Percentiles rank a stretch among this genome's conserved stretches.
Evolutionary conservation across 2,113 vertebrate genomes (phyloP).

Genomic region (Archilochus colubris): DNA sequence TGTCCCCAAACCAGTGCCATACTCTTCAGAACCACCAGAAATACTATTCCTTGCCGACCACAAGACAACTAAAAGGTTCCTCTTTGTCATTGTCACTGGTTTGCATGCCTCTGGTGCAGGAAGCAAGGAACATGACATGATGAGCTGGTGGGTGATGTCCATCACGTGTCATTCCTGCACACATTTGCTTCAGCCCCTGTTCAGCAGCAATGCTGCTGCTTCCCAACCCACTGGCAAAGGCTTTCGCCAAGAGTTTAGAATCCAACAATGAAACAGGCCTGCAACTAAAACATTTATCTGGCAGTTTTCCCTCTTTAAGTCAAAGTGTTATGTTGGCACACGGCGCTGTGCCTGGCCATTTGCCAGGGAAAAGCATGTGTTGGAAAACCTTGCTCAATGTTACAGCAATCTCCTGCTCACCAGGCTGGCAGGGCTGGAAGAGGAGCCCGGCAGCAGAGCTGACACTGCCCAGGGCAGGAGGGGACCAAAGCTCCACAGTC

Average conservation of each 20-base stretch:
- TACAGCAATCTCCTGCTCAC: constrained; percentile 77
- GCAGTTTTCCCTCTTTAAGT: constrained; percentile 86
- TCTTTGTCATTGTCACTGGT: neutral
- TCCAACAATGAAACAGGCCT: constrained; percentile 80
- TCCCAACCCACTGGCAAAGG: constrained; percentile 75
- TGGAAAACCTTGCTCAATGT: constrained; percentile 80
- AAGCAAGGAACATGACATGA: neutral
- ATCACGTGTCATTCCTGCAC: constrained; percentile 38
- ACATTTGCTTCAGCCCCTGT: constrained; percentile 30
- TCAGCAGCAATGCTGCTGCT: constrained; percentile 44
- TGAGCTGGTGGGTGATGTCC: constrained; percentile 20
- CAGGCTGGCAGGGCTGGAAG: constrained; percentile 64
- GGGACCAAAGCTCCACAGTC: neutral
- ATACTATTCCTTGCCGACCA: neutral
- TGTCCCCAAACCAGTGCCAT: neutral
- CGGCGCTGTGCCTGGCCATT: constrained; percentile 75
- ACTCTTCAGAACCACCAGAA: neutral
- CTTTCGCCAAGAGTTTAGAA: constrained; percentile 75
- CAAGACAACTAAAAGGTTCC: neutral
- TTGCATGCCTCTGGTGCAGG: neutral
- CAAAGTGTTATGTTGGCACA: constrained; percentile 84
- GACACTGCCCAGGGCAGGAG: neutral
- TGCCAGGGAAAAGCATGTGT: constrained; percentile 81
- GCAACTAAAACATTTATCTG: constrained; percentile 85
- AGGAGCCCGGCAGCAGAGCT: constrained; percentile 32